A percentile compares a stretch with the other conserved stretches of the same genome.
phyloP scores from a whole-genome alignment of 2,888 invertebrate species.

The Meiosimyza platycephala region DNA sequence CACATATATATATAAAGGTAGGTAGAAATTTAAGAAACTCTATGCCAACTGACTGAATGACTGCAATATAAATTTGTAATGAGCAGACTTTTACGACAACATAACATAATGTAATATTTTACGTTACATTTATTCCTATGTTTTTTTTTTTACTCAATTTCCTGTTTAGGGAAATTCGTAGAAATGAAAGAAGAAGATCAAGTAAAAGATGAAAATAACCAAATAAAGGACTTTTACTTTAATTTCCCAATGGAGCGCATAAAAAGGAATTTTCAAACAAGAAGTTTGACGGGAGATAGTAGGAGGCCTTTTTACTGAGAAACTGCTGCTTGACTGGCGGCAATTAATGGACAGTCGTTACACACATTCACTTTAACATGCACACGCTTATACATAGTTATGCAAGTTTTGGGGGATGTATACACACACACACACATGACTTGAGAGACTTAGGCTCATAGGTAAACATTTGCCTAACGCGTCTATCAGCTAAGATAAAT shows the following conservation, averaged over 20 bases:
- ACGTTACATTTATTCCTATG: too few species aligned
- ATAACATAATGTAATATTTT: background rate
- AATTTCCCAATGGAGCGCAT: conserved; percentile 48
- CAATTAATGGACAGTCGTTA: conserved; percentile 19
- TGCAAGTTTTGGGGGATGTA: background rate
- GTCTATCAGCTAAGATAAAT: too few species aligned
- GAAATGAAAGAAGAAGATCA: too few species aligned
- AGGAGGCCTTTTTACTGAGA: background rate
- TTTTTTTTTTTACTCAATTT: too few species aligned
- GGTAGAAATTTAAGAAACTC: conserved; percentile 47
- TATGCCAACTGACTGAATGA: conserved; percentile 19
- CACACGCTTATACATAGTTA: background rate
- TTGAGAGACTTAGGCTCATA: background rate
- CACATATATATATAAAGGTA: conserved; percentile 3
- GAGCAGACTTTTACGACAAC: conserved; percentile 43
- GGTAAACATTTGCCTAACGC: too few species aligned
- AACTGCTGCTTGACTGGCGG: conserved; percentile 1
- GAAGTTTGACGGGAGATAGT: background rate
- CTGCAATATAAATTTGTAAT: conserved; percentile 56
- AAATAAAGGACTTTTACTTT: conserved; percentile 42
- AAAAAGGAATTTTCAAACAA: conserved; percentile 40
- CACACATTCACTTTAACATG: conserved; percentile 1
- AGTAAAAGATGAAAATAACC: too few species aligned
- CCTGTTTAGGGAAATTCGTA: too few species aligned
- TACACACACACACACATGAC: conserved; percentile 9